Conservation (phyloP, 2,113 vertebrate genomes). For the Microcebus griseorufus region DNA sequence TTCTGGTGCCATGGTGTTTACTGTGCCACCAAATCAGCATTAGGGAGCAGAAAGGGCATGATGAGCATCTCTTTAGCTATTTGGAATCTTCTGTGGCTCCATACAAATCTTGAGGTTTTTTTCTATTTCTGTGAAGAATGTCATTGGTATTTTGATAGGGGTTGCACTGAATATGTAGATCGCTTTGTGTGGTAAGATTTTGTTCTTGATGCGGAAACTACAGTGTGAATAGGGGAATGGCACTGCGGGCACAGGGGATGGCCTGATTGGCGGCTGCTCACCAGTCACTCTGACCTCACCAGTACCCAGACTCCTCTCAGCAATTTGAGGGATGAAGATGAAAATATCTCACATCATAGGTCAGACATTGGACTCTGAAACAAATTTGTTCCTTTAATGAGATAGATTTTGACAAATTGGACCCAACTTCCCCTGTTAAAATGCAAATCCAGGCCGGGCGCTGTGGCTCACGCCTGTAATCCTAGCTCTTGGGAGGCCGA, state of each 20-base stretch:
- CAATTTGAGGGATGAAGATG: not conserved
- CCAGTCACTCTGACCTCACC: not conserved
- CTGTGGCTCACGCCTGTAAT: too few relatives aligned
- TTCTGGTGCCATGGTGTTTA: not conserved
- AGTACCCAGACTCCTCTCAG: not conserved
- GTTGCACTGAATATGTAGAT: too few relatives aligned
- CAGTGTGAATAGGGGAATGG: not conserved
- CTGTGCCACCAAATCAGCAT: not conserved
- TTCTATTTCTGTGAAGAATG: too few relatives aligned
- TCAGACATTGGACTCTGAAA: not conserved
- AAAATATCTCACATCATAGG: not conserved
- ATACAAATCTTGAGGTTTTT: too few relatives aligned
- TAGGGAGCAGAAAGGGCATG: not conserved
- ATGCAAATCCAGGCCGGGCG: not conserved
- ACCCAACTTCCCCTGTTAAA: not conserved
- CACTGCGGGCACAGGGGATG: not conserved
- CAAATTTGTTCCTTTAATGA: constrained; percentile 17
- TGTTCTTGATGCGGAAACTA: not conserved
- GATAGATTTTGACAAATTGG: not conserved
- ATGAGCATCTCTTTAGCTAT: too few relatives aligned
- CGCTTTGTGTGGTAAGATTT: not conserved
- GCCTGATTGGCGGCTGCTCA: not conserved
- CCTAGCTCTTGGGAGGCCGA: too few relatives aligned
- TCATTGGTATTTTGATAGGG: too few relatives aligned
- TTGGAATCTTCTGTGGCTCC: too few relatives aligned